Base-by-base conservation (phyloP, 2,888 invertebrate species). In the Ophion slaviceki region DNA sequence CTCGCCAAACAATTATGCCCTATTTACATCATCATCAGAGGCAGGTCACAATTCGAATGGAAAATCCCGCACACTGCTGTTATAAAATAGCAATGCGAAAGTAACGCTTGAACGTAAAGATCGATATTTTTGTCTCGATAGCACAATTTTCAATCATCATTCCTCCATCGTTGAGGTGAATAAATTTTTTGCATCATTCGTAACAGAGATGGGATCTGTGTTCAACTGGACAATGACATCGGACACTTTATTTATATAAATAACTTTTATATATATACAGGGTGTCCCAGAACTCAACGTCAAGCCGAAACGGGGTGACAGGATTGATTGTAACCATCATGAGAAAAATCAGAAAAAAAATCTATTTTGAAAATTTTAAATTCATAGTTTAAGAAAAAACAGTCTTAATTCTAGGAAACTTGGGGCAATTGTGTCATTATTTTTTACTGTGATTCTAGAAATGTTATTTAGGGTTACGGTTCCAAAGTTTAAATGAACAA, bases 1-100 rank as follows among this genome's bases (percentile, higher is more conserved):
- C 45, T 45, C 45, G n/a, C 24, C 45, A 70, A 61, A 14, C 70
- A 64, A 32, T 75, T 47, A 40, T 47, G 57, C 17, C 74, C 45
- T 40, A 20, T 68, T 36, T 45, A 45, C 32, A 14, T 40, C 45
- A 47, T 5, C 14, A 20, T 8, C 67, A 61, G n/a, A 66, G 36
- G 66, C 61, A 40, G 17, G 28, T 28, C 64, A 32, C 32, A 32
- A 64, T 64, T 32, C 4, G 4, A 68, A 45, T 68, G 45, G 45
- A 68, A 45, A 47, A 47, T 68, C 11, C 1, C 45, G 40, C 24
- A n/a, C 45, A 24, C 3, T 32, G 7, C 7, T n/a, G 10, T n/a
- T 45, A 40, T 28, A 17, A 28, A 57, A 57, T 53, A 40, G 8
- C 28, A 32, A 11, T 70, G 2, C 17, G 28, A 28, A 17, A 40